phyloP scores from a whole-genome alignment of 92 coral and sea anemone species.

The Desmophyllum pertusum region DNA sequence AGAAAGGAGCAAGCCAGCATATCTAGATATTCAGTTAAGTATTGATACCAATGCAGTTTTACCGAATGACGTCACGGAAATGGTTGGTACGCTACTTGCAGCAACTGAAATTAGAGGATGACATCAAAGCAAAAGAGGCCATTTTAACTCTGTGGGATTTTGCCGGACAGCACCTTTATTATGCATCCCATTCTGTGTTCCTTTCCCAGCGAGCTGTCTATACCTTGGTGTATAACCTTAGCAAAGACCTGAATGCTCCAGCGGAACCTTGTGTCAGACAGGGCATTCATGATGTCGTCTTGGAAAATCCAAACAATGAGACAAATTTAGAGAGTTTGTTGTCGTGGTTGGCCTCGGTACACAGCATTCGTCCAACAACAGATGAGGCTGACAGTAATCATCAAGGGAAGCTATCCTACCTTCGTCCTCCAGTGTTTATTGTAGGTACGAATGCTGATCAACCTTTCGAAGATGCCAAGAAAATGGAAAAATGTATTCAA shows the following conservation, averaged over 20 bases:
- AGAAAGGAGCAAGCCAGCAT: too few species aligned
- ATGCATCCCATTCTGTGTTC: constrained; percentile 88
- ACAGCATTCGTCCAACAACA: constrained; percentile 44
- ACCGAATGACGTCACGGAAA: constrained; percentile 69
- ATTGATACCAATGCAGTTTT: constrained; percentile 38
- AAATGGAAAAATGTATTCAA: constrained; percentile 57
- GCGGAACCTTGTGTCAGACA: constrained; percentile 83
- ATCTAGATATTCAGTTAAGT: background rate
- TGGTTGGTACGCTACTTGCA: constrained; percentile 66
- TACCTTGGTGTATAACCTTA: constrained; percentile 74
- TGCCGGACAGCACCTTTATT: constrained; percentile 88
- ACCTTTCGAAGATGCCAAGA: constrained; percentile 55
- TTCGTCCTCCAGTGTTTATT: constrained; percentile 78
- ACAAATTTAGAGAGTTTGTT: constrained; percentile 76
- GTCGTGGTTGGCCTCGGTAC: constrained; percentile 84
- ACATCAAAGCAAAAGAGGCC: constrained; percentile 51
- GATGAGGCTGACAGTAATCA: background rate
- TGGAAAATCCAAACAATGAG: constrained; percentile 71
- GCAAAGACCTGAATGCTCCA: constrained; percentile 60
- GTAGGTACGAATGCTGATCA: constrained; percentile 77
- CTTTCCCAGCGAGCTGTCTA: constrained; percentile 78
- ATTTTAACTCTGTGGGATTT: constrained; percentile 82
- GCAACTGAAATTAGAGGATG: constrained; percentile 40
- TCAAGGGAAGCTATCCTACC: constrained; percentile 30
- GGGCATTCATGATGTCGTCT: constrained; percentile 59